These are phyloP conservation scores for Aphrophora alni DNA, from an alignment of 2,888 invertebrate genomes.

Conservation along the genomic window DNA sequence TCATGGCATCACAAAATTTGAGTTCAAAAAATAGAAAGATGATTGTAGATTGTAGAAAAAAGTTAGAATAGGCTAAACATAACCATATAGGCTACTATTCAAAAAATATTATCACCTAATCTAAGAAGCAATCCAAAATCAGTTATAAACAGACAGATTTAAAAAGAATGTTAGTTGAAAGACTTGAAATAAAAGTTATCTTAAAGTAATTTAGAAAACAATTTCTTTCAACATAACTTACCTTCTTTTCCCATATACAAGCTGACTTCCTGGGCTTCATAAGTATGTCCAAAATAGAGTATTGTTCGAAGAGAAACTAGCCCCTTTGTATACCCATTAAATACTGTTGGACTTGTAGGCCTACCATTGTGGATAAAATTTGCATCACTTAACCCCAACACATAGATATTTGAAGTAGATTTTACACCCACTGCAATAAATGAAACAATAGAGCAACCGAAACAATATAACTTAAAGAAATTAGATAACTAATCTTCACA, in stretches of 20 bases:
- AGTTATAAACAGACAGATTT: too few species aligned
- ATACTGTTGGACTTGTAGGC: background rate
- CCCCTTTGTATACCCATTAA: constrained; percentile 35
- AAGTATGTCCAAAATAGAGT: constrained; percentile 56
- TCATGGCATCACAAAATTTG: too few species aligned
- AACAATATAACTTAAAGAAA: constrained; percentile 13
- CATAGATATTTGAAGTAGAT: constrained; percentile 38
- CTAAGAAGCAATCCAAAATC: too few species aligned
- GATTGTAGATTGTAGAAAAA: too few species aligned
- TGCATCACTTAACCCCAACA: constrained; percentile 30
- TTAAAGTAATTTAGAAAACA: too few species aligned
- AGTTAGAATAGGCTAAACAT: too few species aligned
- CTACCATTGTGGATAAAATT: background rate
- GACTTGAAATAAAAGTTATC: too few species aligned
- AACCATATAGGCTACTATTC: too few species aligned
- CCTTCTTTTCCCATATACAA: constrained; percentile 53
- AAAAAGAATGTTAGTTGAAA: too few species aligned
- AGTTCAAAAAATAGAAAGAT: too few species aligned
- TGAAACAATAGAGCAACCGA: background rate
- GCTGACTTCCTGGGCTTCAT: constrained; percentile 63
- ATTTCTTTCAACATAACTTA: constrained; percentile 39
- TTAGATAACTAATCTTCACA: too few species aligned
- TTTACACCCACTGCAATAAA: constrained; percentile 38
- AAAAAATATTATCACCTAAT: too few species aligned
- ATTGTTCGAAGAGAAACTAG: constrained; percentile 47